A percentile compares a stretch with the other conserved stretches of the same genome.
Conservation (phyloP, 2,113 vertebrate genomes). For the Talpa occidentalis region DNA sequence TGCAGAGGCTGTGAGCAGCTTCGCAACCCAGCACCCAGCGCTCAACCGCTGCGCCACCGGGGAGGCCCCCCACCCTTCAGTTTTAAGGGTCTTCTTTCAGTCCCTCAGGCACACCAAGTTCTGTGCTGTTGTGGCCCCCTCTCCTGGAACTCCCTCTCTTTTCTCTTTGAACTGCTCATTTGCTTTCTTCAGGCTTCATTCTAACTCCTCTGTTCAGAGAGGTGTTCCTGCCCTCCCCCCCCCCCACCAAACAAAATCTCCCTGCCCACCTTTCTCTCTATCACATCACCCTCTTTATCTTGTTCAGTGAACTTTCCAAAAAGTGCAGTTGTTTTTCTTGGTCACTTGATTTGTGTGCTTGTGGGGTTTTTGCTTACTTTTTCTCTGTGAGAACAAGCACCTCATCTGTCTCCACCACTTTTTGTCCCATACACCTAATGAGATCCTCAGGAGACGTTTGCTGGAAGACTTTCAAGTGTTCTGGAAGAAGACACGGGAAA, state of each 20-base stretch:
- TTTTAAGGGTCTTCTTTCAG: background rate
- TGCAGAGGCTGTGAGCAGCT: too few relatives aligned
- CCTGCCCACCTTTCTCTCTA: background rate
- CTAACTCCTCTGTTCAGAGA: background rate
- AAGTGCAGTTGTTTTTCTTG: background rate
- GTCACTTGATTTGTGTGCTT: background rate
- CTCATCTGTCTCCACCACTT: background rate
- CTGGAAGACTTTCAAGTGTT: background rate
- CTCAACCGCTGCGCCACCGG: too few relatives aligned
- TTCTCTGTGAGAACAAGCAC: background rate
- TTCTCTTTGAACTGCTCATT: background rate
- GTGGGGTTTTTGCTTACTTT: background rate
- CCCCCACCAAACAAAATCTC: too few relatives aligned
- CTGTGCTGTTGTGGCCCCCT: background rate
- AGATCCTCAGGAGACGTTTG: background rate
- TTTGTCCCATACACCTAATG: background rate
- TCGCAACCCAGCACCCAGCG: too few relatives aligned
- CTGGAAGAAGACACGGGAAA: background rate
- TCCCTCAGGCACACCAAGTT: background rate
- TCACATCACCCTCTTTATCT: background rate
- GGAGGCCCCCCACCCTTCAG: background rate
- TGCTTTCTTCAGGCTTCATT: background rate
- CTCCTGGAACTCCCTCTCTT: background rate
- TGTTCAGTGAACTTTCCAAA: background rate
- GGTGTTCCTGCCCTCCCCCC: fast-evolving